Base-by-base conservation (phyloP, 1,140 invertebrate genomes). In the Dendrolimus punctatus region DNA sequence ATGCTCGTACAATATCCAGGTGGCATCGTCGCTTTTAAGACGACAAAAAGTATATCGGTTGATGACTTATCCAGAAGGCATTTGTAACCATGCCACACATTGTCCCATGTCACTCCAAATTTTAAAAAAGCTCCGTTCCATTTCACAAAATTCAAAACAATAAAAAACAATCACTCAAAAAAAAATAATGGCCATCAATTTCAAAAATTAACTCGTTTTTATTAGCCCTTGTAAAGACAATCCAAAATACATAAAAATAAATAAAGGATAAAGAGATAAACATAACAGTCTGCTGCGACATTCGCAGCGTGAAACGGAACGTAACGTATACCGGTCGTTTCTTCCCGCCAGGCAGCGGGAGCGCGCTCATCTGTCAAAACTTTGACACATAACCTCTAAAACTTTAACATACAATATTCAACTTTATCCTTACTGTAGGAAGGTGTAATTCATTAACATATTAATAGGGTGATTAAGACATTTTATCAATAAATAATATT, bases 251-350 rank as follows among this genome's bases (percentile, higher is more conserved):
- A 50, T 63, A 64, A 62, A 57, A 66, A 64, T 51, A 66, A 64
- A 62, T 60, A 60, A 63, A 58, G 58, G 55, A 69, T 54, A 66
- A 67, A 77, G 70, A 77, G 74, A 77, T 77, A 77, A 77, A 73
- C 56, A 61, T 61, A 40, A 60, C 23, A 23, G 23, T 23, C 41
- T 52, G 60, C 63, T 8, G 42, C n/a, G 71, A 71, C 72, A 64
- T 42, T 69, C 74, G 46, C 75, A 72, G 75, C 75, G 65, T 76
- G 75, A 67, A 64, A 43, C 69, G 68, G 64, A 70, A 70, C 64
- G 55, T 61, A 69, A 71, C 61, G 62, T 57, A 76, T 74, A 52
- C 58, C 49, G 48, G 58, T 62, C 61, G 58, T 66, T 68, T 65
- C 57, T 57, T 62, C 58, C 60, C 61, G 59, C 60, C 67, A 54